A percentile compares a stretch with the other conserved stretches of the same genome.
Evolutionary conservation across 2,888 invertebrate genomes (phyloP).

Genomic region (Cheilosia pagana): DNA sequence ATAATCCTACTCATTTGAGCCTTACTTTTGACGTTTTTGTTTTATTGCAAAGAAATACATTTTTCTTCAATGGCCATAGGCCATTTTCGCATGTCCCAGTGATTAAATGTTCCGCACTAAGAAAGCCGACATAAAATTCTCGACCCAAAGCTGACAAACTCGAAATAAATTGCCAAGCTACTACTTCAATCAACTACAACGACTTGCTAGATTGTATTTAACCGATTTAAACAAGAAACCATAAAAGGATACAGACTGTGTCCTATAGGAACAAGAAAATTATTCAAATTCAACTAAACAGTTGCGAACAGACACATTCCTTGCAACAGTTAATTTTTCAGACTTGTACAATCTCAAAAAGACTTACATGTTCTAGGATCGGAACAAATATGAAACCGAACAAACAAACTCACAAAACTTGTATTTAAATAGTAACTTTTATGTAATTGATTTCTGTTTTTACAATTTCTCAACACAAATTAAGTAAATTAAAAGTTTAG

Average conservation of each 20-base stretch:
- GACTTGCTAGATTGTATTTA: not conserved
- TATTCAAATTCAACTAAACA: not conserved
- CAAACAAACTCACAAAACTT: not conserved
- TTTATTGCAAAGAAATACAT: too few relatives aligned
- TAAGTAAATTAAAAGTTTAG: not conserved
- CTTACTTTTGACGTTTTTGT: too few relatives aligned
- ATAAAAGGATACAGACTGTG: not conserved
- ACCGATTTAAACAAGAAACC: not conserved
- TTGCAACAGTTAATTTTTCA: not conserved
- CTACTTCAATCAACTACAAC: too few relatives aligned
- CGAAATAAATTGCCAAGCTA: too few relatives aligned
- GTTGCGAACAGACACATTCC: not conserved
- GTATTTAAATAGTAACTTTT: not conserved
- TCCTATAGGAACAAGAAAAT: not conserved
- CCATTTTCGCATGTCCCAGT: too few relatives aligned
- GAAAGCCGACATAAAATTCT: too few relatives aligned
- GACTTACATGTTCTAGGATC: constrained; percentile 5
- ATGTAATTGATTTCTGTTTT: not conserved
- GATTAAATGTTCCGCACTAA: not conserved
- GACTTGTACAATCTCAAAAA: constrained; percentile 16
- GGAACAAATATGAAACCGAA: not conserved
- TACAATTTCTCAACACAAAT: not conserved
- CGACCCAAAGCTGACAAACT: not conserved
- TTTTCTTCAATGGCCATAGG: too few relatives aligned
- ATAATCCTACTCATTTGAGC: too few relatives aligned